These are phyloP conservation scores for Lepus europaeus DNA, from an alignment of 2,113 vertebrate species.

Conservation along the genomic window DNA sequence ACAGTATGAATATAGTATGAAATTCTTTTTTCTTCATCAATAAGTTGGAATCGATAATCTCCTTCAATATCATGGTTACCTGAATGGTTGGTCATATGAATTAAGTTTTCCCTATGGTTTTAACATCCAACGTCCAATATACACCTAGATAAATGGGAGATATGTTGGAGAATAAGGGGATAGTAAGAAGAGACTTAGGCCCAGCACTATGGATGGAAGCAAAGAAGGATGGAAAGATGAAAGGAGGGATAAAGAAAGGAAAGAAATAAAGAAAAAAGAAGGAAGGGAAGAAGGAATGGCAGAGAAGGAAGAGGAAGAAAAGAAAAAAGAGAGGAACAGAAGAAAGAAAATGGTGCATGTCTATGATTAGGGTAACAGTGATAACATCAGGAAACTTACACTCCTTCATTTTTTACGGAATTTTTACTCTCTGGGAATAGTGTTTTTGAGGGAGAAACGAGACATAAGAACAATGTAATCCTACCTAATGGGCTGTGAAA, in stretches of 20 bases:
- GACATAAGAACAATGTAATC: neutral
- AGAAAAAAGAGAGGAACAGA: too few species aligned
- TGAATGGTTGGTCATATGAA: neutral
- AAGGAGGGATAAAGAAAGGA: fast-evolving
- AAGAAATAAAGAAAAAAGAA: too few species aligned
- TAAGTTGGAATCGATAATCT: neutral
- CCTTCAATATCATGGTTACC: neutral
- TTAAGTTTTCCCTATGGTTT: neutral
- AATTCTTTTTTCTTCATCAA: neutral
- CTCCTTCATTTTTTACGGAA: neutral
- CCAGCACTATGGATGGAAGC: neutral
- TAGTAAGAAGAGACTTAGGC: neutral
- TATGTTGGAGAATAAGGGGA: neutral
- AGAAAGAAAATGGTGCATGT: too few species aligned
- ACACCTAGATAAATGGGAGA: neutral
- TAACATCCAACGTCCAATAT: neutral
- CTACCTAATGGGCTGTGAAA: neutral
- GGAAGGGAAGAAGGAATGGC: too few species aligned
- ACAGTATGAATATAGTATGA: neutral
- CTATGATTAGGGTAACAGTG: neutral
- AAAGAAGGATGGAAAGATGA: neutral
- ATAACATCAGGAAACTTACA: neutral
- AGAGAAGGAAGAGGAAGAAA: too few species aligned
- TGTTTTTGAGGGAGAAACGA: neutral
- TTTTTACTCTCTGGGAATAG: neutral